A percentile compares a stretch with the other conserved stretches of the same genome.
Conservation (phyloP, 2,797 vertebrate species). For the Dendrocincla tyrannina region DNA sequence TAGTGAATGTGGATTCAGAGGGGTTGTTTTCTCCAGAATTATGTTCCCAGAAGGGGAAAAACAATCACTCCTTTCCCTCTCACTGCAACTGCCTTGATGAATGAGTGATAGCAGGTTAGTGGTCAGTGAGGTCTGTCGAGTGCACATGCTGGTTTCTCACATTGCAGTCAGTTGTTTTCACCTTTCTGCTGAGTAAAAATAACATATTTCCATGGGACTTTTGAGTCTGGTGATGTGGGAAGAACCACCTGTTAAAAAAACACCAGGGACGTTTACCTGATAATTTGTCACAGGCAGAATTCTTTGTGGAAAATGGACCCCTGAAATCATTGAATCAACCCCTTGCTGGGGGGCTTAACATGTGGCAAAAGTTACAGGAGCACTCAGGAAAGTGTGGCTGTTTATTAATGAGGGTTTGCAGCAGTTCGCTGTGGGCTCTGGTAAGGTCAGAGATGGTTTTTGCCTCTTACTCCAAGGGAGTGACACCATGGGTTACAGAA, state of each 20-base stretch:
- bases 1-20: neutral
- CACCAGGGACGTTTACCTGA: neutral
- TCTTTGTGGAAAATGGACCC: neutral
- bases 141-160: constrained; percentile 28
- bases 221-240: neutral
- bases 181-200: neutral
- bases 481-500: neutral
- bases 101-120: neutral
- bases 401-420: neutral
- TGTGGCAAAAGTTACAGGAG: neutral
- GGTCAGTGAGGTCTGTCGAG: neutral
- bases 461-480: rapidly evolving
- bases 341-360: neutral
- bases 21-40: neutral
- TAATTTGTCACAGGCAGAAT: constrained; percentile 21
- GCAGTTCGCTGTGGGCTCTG: neutral
- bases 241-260: constrained; percentile 43
- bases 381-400: neutral
- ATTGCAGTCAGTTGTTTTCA: neutral
- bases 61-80: neutral
- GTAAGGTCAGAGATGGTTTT: neutral
- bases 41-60: neutral
- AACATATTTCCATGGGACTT: neutral
- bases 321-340: neutral
- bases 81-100: neutral